Evolutionary conservation across 1,140 invertebrate species (phyloP).

Genomic region (Medauroidea extradentata): DNA sequence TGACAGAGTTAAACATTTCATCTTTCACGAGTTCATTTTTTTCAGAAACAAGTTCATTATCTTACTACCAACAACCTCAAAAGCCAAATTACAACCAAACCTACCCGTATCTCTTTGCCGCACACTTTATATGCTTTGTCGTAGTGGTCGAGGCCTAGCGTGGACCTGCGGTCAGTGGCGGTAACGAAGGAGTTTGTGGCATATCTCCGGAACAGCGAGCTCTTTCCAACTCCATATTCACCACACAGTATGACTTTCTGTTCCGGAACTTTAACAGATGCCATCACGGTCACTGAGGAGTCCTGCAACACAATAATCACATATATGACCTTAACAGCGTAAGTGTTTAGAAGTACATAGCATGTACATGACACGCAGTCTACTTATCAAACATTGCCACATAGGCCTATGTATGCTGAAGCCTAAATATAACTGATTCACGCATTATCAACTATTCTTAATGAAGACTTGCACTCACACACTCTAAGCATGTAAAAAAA

Average conservation of each 20-base stretch:
- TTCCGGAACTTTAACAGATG: constrained; percentile 75
- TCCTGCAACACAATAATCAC: neutral
- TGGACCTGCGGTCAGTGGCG: constrained; percentile 76
- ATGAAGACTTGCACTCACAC: no score
- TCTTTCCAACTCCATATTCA: constrained; percentile 94
- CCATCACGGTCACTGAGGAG: constrained; percentile 51
- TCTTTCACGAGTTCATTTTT: no score
- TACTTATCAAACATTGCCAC: no score
- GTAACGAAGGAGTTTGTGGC: constrained; percentile 82
- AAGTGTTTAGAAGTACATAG: no score
- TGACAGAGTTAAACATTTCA: no score
- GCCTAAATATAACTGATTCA: no score
- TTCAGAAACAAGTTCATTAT: no score
- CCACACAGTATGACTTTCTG: constrained; percentile 93
- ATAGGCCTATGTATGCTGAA: no score
- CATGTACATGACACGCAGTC: no score
- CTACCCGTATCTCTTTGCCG: constrained; percentile 74
- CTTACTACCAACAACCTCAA: no score
- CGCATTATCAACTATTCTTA: no score
- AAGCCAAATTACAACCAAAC: constrained; percentile 15
- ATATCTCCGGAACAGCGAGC: constrained; percentile 86
- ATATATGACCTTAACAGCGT: neutral
- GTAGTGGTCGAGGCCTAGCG: constrained; percentile 86
- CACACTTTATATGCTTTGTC: constrained; percentile 71
- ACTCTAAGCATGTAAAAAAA: no score